These are phyloP conservation scores for Venustaconcha ellipsiformis DNA, from an alignment of 1,140 invertebrate species.

Conservation along the genomic window DNA sequence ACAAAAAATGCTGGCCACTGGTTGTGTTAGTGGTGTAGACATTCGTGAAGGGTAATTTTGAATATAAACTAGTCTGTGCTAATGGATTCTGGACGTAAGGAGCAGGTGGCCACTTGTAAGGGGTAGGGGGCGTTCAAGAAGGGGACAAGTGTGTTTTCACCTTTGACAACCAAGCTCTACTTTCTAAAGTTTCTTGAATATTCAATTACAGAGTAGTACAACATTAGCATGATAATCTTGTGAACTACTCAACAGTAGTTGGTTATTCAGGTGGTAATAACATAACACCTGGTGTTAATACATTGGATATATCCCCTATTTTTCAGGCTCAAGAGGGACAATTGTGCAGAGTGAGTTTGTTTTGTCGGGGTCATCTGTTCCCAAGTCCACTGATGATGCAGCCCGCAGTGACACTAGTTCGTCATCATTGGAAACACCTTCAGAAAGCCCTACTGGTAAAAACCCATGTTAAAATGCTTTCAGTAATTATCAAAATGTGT, in stretches of 20 bases:
- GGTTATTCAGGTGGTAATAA: background rate
- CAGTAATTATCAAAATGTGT: no score
- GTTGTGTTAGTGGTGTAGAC: no score
- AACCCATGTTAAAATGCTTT: no score
- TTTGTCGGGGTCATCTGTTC: constrained; percentile 11
- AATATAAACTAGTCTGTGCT: no score
- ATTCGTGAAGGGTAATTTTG: no score
- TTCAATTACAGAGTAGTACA: background rate
- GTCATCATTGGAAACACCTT: constrained; percentile 25
- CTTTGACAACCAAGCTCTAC: no score
- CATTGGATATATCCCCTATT: background rate
- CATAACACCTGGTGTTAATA: background rate
- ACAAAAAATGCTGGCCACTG: no score
- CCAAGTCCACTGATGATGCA: constrained; percentile 23
- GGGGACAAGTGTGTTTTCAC: no score
- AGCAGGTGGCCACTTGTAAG: no score
- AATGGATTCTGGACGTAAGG: no score
- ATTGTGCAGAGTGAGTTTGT: constrained; percentile 41
- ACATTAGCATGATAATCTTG: background rate
- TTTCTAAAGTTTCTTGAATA: background rate
- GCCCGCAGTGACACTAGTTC: constrained; percentile 22
- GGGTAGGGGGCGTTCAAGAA: no score
- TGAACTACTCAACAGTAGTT: constrained; percentile 4
- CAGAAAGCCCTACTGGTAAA: constrained; percentile 32
- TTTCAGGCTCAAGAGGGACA: constrained; percentile 15